Evolutionary conservation across 2,888 invertebrate species (phyloP).

Genomic region (Trissonchulus latispiculum): DNA sequence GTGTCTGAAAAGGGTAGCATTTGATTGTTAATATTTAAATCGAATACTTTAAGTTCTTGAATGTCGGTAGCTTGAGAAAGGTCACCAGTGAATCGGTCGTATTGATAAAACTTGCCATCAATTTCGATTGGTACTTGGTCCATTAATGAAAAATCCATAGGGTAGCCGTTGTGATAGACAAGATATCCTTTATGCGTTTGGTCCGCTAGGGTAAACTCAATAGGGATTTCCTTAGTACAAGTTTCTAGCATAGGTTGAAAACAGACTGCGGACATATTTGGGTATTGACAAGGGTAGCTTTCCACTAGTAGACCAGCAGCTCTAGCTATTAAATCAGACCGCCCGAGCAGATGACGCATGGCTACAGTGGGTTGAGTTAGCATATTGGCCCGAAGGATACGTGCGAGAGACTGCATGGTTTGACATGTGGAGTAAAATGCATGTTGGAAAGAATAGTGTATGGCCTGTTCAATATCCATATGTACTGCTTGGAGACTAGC

Average conservation of each 20-base stretch:
- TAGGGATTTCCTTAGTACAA: not conserved
- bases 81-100: not conserved
- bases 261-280: not conserved
- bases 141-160: too few relatives aligned
- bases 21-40: too few relatives aligned
- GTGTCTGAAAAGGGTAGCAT: too few relatives aligned
- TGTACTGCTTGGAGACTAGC: slow-evolving; percentile 4
- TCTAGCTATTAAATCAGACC: not conserved
- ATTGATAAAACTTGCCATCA: not conserved
- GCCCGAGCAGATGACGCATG: not conserved
- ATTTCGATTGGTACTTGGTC: not conserved
- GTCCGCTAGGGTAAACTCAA: not conserved
- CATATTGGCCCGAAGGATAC: not conserved
- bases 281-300: not conserved
- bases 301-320: not conserved
- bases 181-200: not conserved
- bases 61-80: not conserved
- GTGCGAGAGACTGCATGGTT: not conserved
- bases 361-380: not conserved
- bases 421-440: not conserved
- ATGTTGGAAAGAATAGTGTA: not conserved
- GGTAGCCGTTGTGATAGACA: not conserved
- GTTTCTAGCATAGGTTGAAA: not conserved
- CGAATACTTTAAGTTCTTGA: not conserved
- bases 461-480: not conserved